Evolutionary conservation across 2,797 vertebrate species (phyloP).

Genomic region (Dallia pectoralis): DNA sequence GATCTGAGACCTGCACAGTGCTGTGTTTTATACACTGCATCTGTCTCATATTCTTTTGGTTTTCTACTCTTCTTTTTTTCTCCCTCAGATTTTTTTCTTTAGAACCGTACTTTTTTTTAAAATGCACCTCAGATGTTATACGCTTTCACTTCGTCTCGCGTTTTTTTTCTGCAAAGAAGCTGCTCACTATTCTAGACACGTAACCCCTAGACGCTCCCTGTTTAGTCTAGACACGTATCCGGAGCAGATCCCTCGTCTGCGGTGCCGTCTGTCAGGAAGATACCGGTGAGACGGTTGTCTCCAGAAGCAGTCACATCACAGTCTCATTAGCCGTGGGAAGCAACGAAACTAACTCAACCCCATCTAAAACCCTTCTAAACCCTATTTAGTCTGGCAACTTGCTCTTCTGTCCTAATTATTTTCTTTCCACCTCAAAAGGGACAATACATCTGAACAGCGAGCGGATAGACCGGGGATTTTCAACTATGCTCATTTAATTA

Average conservation of each 20-base stretch:
- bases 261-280: constrained; percentile 15
- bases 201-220: constrained; percentile 51
- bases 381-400: no score
- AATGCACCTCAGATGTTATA: constrained; percentile 22
- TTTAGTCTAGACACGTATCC: constrained; percentile 67
- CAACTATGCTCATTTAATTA: no score
- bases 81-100: not conserved
- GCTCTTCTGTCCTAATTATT: no score
- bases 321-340: no score
- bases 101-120: not conserved
- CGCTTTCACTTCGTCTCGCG: not conserved
- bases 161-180: constrained; percentile 40
- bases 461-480: no score
- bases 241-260: constrained; percentile 23
- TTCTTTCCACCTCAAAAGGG: no score
- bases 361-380: no score
- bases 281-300: not conserved
- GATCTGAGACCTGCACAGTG: no score
- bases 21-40: no score
- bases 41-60: not conserved
- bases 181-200: constrained; percentile 54
- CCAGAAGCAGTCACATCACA: not conserved
- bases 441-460: no score
- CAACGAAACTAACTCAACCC: no score
- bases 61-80: not conserved